phyloP scores from a whole-genome alignment of 2,888 invertebrate species.

The Polyploca ridens region DNA sequence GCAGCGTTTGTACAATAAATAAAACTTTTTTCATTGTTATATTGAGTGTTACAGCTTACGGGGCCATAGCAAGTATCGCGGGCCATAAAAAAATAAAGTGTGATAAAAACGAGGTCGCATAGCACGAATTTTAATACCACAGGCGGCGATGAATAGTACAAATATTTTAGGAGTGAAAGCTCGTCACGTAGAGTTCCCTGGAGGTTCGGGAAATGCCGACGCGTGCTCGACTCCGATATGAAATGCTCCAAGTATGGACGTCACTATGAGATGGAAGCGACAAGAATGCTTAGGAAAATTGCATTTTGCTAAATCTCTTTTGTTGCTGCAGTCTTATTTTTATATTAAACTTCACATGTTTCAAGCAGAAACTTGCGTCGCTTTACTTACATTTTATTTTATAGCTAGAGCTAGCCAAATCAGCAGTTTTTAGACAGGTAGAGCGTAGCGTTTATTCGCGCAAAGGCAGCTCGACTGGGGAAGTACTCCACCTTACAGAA shows the following conservation, averaged over 20 bases:
- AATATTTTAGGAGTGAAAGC: conserved; percentile 73
- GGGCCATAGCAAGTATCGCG: conserved; percentile 15
- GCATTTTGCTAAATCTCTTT: not conserved
- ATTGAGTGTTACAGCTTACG: conserved; percentile 15
- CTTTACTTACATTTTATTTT: too few relatives aligned
- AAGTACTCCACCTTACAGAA: too few relatives aligned
- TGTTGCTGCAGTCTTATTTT: not conserved
- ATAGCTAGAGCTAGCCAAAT: too few relatives aligned
- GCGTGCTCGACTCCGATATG: conserved; percentile 71
- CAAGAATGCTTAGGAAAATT: conserved; percentile 11
- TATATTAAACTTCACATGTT: not conserved
- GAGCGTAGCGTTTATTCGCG: too few relatives aligned
- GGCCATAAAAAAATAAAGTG: conserved; percentile 38
- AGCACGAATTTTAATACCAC: conserved; percentile 71
- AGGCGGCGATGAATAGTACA: conserved; percentile 73
- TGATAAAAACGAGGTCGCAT: conserved; percentile 50
- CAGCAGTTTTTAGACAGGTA: too few relatives aligned
- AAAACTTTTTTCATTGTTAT: conserved; percentile 2
- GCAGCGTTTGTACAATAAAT: conserved; percentile 8
- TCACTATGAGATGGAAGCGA: conserved; percentile 33
- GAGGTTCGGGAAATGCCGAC: conserved; percentile 73
- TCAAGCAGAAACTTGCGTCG: too few relatives aligned
- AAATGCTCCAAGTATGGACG: conserved; percentile 58
- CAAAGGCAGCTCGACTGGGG: too few relatives aligned
- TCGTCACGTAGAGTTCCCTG: conserved; percentile 70